Conservation (phyloP, 2,113 vertebrate species). For the Sebastes fasciatus region DNA sequence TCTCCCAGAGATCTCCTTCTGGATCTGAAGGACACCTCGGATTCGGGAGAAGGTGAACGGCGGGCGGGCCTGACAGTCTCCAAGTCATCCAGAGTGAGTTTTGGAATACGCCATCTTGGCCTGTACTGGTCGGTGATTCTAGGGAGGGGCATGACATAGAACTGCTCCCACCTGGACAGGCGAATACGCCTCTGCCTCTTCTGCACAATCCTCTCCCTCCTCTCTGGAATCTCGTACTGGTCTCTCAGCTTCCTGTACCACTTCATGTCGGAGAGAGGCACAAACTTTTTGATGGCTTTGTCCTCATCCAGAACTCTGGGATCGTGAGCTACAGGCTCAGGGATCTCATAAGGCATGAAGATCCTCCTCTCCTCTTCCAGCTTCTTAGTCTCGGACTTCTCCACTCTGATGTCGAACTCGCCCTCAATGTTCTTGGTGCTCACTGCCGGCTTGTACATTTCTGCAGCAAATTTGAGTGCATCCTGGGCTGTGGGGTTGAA, state of each 20-base stretch:
- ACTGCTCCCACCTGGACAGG: conserved; percentile 98
- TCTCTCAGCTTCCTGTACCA: conserved; percentile 96
- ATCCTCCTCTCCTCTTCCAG: conserved; percentile 88
- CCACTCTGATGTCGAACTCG: conserved; percentile 91
- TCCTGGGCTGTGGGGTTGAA: conserved; percentile 95
- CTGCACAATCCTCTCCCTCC: conserved; percentile 90
- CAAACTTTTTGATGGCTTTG: conserved; percentile 92
- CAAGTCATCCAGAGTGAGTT: conserved; percentile 93
- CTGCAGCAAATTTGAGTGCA: conserved; percentile 94
- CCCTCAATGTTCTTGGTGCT: conserved; percentile 96
- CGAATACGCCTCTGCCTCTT: conserved; percentile 96
- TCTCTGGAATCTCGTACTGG: conserved; percentile 93
- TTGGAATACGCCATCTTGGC: conserved; percentile 96
- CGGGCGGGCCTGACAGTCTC: conserved; percentile 96
- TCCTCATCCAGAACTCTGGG: conserved; percentile 89
- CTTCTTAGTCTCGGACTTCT: conserved; percentile 88
- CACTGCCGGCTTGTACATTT: conserved; percentile 95
- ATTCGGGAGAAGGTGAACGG: conserved; percentile 90
- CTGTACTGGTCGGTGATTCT: conserved; percentile 97
- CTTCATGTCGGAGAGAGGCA: conserved; percentile 98
- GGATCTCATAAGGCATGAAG: conserved; percentile 97
- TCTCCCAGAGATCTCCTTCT: conserved; percentile 95
- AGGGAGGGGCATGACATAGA: conserved; percentile 97
- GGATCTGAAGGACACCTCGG: conserved; percentile 89
- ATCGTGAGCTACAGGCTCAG: conserved; percentile 88